Conservation (phyloP, 2,888 invertebrate species). For the Acanthosepion pharaonis region DNA sequence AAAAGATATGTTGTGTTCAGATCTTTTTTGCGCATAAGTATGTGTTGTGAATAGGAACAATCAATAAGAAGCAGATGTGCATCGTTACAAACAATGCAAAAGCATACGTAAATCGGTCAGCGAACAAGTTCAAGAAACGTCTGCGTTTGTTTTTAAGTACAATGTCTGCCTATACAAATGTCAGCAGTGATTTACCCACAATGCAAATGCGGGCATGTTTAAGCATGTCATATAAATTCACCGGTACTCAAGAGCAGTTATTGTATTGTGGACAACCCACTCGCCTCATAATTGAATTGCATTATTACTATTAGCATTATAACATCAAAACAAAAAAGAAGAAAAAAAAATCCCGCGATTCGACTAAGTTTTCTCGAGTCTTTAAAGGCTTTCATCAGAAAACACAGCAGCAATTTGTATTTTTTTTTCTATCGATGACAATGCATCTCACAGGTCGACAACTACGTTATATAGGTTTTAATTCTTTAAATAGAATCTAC, state of each 20-base stretch:
- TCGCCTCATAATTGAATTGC: no score
- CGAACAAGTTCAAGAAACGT: neutral
- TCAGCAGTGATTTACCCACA: neutral
- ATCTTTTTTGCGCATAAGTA: neutral
- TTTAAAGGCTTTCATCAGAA: no score
- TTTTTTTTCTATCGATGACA: no score
- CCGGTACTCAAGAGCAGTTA: neutral
- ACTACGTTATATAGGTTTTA: no score
- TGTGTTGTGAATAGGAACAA: neutral
- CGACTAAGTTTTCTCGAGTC: no score
- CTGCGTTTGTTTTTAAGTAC: neutral
- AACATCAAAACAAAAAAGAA: no score
- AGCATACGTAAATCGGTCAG: neutral
- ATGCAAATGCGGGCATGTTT: neutral
- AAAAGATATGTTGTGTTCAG: neutral
- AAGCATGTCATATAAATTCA: neutral
- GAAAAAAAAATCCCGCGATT: no score
- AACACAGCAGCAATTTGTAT: no score
- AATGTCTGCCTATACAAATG: neutral
- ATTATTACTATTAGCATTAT: no score
- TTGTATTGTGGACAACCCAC: neutral
- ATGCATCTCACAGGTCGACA: no score
- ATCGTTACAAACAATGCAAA: neutral
- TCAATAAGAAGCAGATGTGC: neutral
- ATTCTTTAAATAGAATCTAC: no score